These are phyloP conservation scores for Onthophagus sagittarius DNA, from an alignment of 2,888 invertebrate genomes.

Conservation along the genomic window DNA sequence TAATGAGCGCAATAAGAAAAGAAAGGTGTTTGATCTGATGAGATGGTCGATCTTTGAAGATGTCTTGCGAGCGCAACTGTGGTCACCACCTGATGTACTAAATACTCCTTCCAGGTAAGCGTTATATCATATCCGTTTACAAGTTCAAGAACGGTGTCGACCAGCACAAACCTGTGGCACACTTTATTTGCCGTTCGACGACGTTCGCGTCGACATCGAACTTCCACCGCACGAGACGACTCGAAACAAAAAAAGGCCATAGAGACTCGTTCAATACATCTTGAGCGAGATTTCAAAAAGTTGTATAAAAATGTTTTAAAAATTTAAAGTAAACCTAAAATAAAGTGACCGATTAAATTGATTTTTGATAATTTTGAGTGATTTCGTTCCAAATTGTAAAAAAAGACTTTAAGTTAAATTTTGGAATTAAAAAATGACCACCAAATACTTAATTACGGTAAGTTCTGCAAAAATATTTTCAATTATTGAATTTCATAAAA, in stretches of 20 bases:
- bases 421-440: background rate
- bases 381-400: background rate
- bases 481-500: too few relatives aligned
- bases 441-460: too few relatives aligned
- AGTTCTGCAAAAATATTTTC: too few relatives aligned
- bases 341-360: background rate
- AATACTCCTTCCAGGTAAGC: slow-evolving; percentile 32
- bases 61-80: slow-evolving; percentile 15
- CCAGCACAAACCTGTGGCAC: slow-evolving; percentile 28
- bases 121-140: slow-evolving; percentile 31
- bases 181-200: slow-evolving; percentile 23
- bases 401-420: background rate
- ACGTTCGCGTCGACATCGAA: slow-evolving; percentile 15
- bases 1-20: background rate
- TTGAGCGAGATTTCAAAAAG: slow-evolving; percentile 11
- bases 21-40: background rate
- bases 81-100: slow-evolving; percentile 26
- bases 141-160: slow-evolving; percentile 33
- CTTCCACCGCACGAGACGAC: slow-evolving; percentile 7
- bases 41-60: background rate
- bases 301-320: background rate
- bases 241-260: slow-evolving; percentile 8
- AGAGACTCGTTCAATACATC: slow-evolving; percentile 12
- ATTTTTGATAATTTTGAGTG: background rate
- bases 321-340: background rate